Base-by-base conservation (phyloP, 2,797 vertebrate genomes). In the Pitangus sulphuratus region DNA sequence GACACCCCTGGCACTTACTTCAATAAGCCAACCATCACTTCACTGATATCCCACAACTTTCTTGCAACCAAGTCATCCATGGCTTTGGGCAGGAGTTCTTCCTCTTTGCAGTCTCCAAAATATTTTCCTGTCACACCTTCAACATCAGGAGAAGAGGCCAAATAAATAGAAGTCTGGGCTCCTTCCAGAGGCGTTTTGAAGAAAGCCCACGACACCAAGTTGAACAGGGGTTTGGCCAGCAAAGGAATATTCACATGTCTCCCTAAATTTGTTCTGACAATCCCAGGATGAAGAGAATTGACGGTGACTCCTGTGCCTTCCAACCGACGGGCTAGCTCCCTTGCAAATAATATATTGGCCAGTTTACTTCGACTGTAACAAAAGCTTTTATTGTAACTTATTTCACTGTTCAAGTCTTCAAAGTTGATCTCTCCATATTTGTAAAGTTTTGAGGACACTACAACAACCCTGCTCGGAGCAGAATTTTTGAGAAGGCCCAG, bases 31-130 rank as follows among this genome's bases (percentile, higher is more conserved):
- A 99, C 99, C 99, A 99, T 99, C 77, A 99, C 98, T 95, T 99
- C 99, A 96, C 99, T 99, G 65, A 99, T 99, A 97, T 99, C 99
- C 99, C 99, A 99, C 60, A 99, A 97, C 96, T 99, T 99, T 89
- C 98, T 97, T 4, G 98, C 99, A 86, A 99, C 96, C 85, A 98
- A 97, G 15, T 98, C 98, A 88, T 99, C 98, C 69, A 97, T 98
- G 85, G 99, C 99, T 96, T 99, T 99, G 58, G 98, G 98, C 80
- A 99, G 96, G 8, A 99, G 98, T 18, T 97, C 97, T 92, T 99
- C 98, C 92, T 99, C 98, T 90, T 97, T 98, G 93, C 99, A 99
- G 83, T 99, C 98, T 14, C 99, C 98, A 89, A 99, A 99, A 91
- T 99, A 99, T 91, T 98, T 98, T 62, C 99, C 99, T 8, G 98